Base-by-base conservation (phyloP, 1,140 invertebrate species). In the Argopecten irradians region DNA sequence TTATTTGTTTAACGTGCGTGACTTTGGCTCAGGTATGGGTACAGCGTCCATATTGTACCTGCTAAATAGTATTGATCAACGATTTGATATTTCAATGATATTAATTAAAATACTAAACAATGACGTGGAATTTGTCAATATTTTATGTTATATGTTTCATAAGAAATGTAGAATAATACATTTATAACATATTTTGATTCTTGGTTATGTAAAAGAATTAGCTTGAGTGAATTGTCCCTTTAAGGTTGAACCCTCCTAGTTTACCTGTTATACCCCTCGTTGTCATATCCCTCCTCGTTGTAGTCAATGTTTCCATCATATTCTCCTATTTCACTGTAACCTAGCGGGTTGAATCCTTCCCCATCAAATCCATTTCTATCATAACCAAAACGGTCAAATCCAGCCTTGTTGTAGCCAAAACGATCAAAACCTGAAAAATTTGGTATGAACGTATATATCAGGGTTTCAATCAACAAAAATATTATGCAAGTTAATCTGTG, bases 291-390 rank as follows among this genome's bases (percentile, higher is more conserved):
- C 22, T 91, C 83, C 16, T 90, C 85, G 71, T 92, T 87, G 84
- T 93, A 94, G 84, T 93, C 93, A 85, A 93, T 91, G 41, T 93
- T 92, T 2, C 93, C 93, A 89, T 94, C 93, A 92, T 90, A 93
- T 43, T 94, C 92, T 43, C 94, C 93, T 39, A 90, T 89, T 9
- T 86, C 89, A 83, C 89, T 94, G 84, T 92, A 94, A 19, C 93
- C 93, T 34, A 91, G 91, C 9, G 91, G 85, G 84, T 93, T 93
- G 88, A 93, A 93, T 1, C 93, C 94, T 34, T 92, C 91, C 33
- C 55, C 85, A 87, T 93, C 92, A 87, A 89, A 94, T 34, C 93
- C 93, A 16, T 91, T 83, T 34, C 82, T 41, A 46, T 93, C 83
- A 46, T 93, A 94, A 39, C 94, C 93, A 39, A 90, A 87, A 41